A percentile compares a stretch with the other conserved stretches of the same genome.
phyloP scores from a whole-genome alignment of 1,140 invertebrate species.

The Sinella curviseta region DNA sequence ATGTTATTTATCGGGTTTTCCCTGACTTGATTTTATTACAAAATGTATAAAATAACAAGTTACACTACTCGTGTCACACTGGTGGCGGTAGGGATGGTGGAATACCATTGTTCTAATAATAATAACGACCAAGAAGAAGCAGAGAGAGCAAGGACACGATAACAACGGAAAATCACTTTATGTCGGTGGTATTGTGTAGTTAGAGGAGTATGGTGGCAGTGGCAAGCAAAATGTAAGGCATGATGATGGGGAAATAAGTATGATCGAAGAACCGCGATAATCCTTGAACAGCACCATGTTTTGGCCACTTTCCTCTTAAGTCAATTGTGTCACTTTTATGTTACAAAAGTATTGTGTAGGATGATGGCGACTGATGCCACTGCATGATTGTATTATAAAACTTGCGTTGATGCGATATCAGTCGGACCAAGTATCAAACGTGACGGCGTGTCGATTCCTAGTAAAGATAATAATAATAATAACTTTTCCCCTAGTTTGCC shows the following conservation, averaged over 20 bases:
- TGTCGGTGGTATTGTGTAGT: too few relatives aligned
- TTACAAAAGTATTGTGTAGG: neutral
- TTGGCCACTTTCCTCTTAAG: constrained; percentile 20
- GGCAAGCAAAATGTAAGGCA: too few relatives aligned
- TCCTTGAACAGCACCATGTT: constrained; percentile 5
- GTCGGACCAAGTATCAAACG: constrained; percentile 3
- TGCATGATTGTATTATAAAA: neutral
- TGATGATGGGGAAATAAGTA: neutral
- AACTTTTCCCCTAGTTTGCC: constrained; percentile 12
- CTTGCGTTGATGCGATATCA: neutral
- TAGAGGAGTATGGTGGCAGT: too few relatives aligned
- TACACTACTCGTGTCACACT: neutral
- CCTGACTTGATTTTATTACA: constrained; percentile 16
- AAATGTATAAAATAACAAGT: neutral
- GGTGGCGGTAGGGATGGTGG: too few relatives aligned
- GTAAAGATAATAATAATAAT: constrained; percentile 13
- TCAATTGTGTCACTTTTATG: constrained; percentile 15
- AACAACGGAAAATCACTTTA: neutral
- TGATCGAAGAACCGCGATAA: neutral
- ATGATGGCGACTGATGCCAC: neutral
- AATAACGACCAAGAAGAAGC: too few relatives aligned
- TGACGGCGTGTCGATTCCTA: constrained; percentile 4
- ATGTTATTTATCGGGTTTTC: constrained; percentile 5
- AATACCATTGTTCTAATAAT: too few relatives aligned
- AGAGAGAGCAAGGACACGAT: neutral